Evolutionary conservation across 2,113 vertebrate genomes (phyloP).

Genomic region (Pterocles gutturalis): DNA sequence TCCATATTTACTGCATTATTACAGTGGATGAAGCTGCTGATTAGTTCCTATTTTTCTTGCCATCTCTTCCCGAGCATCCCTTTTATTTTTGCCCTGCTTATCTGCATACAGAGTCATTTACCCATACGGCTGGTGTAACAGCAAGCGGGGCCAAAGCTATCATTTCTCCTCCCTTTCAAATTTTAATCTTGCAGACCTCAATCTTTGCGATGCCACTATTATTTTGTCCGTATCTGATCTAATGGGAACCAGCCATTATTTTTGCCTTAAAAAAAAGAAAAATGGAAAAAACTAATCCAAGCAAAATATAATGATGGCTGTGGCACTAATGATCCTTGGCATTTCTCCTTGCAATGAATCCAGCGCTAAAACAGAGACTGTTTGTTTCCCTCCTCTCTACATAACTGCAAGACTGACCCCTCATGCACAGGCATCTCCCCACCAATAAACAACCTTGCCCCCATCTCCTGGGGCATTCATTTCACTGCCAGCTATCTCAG

Average conservation of each 20-base stretch:
- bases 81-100: constrained; percentile 37
- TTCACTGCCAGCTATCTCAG: constrained; percentile 37
- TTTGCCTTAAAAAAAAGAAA: background rate
- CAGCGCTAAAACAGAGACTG: background rate
- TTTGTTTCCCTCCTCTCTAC: constrained; percentile 50
- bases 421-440: background rate
- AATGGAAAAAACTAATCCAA: background rate
- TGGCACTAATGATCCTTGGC: constrained; percentile 62
- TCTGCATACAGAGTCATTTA: constrained; percentile 51
- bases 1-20: constrained; percentile 42
- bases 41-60: constrained; percentile 39
- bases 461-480: background rate
- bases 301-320: constrained; percentile 16
- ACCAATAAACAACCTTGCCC: constrained; percentile 16
- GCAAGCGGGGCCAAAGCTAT: constrained; percentile 32
- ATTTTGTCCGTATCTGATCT: constrained; percentile 41
- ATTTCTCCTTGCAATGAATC: background rate
- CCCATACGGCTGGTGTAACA: background rate
- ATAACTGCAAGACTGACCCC: constrained; percentile 23
- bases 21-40: constrained; percentile 45
- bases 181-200: constrained; percentile 59
- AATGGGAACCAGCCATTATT: background rate
- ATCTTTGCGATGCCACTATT: constrained; percentile 5
- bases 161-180: constrained; percentile 54
- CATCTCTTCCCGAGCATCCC: constrained; percentile 11